Evolutionary conservation across 2,113 vertebrate species (phyloP), one percentile per base, ranked within the genome.

Genomic region (Coregonus clupeaformis): DNA sequence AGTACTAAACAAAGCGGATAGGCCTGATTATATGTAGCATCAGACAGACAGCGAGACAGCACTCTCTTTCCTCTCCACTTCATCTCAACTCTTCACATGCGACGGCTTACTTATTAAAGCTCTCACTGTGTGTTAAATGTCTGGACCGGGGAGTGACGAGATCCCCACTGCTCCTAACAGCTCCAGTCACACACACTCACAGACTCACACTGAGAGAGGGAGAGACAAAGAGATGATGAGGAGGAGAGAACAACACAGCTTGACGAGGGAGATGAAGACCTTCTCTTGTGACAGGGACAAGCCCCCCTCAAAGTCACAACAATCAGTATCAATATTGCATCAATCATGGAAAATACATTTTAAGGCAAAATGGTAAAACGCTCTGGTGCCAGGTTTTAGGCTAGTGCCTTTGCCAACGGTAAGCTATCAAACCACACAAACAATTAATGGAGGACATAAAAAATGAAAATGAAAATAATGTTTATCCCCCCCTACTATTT

Each of bases 151-250:
- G 6, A 60, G 57, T 22, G 57, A 60, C 57, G 57, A 60, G n/a
- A 60, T 60, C 57, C 36, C 42, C 62, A 22, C 36, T 16, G 27
- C 20, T 47, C 6, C 57, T 36, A 36, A 36, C 30, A 22, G 22
- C n/a, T 16, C 16, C 49, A 30, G 9, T 62, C 22, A 64, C n/a
- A 66, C 60, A 66, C 72, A 66, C 63, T 66, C 42, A 29, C 72
- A 29, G 4, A 6, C 36, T 45, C 67, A 47, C 68, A 69, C 68
- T n/a, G 20, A 49, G 5, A 65, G 27, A 27, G 27, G 27, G 63
- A 16, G 60, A 65, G 29, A 29, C 25, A 25, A 16, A 65, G 27
- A 20, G 25, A 65, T 18, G 27, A 52, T 16, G 49, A 52, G 49
- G 49, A 52, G 14, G 49, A 52, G 13, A 5, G 49, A 52, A 52